Evolutionary conservation across 2,113 vertebrate species (phyloP), one percentile per base, ranked within the genome.

Genomic region (Chlamydotis undulata): DNA sequence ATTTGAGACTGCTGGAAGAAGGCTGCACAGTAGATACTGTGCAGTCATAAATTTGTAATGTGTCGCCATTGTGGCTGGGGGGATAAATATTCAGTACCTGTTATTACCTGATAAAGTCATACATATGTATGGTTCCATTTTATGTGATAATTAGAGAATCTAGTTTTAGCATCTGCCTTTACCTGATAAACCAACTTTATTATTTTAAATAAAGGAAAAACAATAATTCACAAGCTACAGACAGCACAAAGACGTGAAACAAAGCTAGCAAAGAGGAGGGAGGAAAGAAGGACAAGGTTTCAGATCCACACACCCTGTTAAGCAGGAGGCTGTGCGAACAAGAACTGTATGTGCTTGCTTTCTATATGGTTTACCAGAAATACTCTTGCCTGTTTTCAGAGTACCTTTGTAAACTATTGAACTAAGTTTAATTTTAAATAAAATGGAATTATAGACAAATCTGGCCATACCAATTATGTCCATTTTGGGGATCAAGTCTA

Each of bases 71-170:
- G 93, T 97, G 89, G 77, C 96, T 97, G 91, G 35, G 95, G 93
- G 97, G 95, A 97, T 98, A 97, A 97, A 97, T 97, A 98, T 96
- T 97, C 97, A 96, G 96, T 95, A 96, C 95, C 96, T 98, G 97
- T 96, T 97, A 95, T 96, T 96, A 97, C 97, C 96, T 96, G 98
- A 98, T 97, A 98, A 98, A 97, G 96, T 90, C 97, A 97, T 98
- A 97, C 97, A 98, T 98, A 98, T 97, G 97, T 91, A 98, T 97
- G 81, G 77, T 64, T 95, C 69, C 71, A 87, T 96, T 98, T 98
- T 94, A 93, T 94, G 96, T 97, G 94, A 95, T 97, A 98, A 98
- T 98, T 97, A 97, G 82, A 94, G 95, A 97, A 98, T 98, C 97
- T 98, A 95, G 78, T 77, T 97, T 97, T 94, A 96, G 63, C 97